Conservation (phyloP, 2,888 invertebrate species). For the Apamea anceps region DNA sequence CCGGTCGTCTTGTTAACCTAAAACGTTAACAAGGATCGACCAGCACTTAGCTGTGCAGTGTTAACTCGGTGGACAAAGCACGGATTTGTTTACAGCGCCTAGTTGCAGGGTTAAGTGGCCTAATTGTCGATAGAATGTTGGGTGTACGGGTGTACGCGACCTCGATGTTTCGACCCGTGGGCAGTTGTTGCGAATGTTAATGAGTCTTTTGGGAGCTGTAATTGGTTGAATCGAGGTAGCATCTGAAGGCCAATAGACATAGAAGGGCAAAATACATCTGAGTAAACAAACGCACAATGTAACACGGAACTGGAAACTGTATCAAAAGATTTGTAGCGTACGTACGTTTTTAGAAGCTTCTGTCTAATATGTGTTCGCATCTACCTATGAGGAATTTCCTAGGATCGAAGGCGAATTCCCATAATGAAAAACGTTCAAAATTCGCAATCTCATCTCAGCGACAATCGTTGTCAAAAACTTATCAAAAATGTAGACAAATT, state of each 20-base stretch:
- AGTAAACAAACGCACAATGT: constrained; percentile 71
- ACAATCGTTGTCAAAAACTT: background rate
- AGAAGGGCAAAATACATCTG: constrained; percentile 71
- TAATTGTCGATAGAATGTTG: constrained; percentile 87
- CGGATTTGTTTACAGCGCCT: constrained; percentile 85
- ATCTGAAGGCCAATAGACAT: background rate
- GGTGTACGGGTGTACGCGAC: constrained; percentile 47
- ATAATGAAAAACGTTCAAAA: background rate
- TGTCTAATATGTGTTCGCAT: background rate
- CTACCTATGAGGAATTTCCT: background rate
- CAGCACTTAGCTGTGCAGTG: constrained; percentile 84
- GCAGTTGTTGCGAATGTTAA: constrained; percentile 31
- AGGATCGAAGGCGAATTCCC: background rate
- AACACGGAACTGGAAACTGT: constrained; percentile 74
- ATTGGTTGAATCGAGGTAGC: background rate
- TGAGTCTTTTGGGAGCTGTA: background rate
- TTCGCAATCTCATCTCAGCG: background rate
- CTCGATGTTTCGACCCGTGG: constrained; percentile 45
- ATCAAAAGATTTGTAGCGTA: constrained; percentile 66
- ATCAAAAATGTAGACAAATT: background rate
- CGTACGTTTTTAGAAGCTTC: background rate
- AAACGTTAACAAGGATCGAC: constrained; percentile 89
- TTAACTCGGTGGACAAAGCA: constrained; percentile 88
- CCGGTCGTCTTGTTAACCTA: constrained; percentile 87
- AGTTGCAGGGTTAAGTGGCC: constrained; percentile 86